These are phyloP conservation scores for Julus scanicus DNA, from an alignment of 2,888 invertebrate species.

Conservation along the genomic window DNA sequence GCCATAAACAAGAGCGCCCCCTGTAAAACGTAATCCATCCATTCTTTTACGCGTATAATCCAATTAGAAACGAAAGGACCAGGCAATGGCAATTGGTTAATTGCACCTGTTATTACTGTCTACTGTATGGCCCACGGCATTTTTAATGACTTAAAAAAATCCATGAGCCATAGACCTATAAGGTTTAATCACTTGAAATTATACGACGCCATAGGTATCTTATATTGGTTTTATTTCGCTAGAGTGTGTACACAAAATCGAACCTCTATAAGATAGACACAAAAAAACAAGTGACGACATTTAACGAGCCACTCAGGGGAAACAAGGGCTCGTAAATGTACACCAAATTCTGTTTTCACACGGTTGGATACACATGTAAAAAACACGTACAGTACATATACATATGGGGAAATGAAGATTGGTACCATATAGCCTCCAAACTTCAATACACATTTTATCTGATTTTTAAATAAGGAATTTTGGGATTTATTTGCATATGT, in stretches of 20 bases:
- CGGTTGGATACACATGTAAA: no score
- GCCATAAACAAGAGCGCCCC: slow-evolving; percentile 26
- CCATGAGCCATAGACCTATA: neutral
- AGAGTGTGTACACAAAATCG: neutral
- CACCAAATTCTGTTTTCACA: no score
- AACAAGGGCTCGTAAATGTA: no score
- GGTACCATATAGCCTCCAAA: no score
- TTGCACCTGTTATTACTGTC: slow-evolving; percentile 50
- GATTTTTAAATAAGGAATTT: no score
- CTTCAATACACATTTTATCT: no score
- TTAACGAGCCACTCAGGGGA: neutral
- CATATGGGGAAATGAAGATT: no score
- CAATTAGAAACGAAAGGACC: slow-evolving; percentile 44
- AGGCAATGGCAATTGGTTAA: slow-evolving; percentile 50
- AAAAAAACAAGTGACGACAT: neutral
- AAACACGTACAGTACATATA: no score
- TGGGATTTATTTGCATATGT: no score
- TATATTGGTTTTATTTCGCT: slow-evolving; percentile 31
- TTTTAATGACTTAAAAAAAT: slow-evolving; percentile 17
- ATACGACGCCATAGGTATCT: neutral
- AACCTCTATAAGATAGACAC: neutral
- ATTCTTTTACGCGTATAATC: slow-evolving; percentile 45
- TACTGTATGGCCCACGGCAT: neutral
- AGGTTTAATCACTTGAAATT: slow-evolving; percentile 30
- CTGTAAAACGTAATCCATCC: slow-evolving; percentile 43